These are phyloP conservation scores for Odobenus rosmarus DNA, from an alignment of 2,113 vertebrate species.

Conservation along the genomic window DNA sequence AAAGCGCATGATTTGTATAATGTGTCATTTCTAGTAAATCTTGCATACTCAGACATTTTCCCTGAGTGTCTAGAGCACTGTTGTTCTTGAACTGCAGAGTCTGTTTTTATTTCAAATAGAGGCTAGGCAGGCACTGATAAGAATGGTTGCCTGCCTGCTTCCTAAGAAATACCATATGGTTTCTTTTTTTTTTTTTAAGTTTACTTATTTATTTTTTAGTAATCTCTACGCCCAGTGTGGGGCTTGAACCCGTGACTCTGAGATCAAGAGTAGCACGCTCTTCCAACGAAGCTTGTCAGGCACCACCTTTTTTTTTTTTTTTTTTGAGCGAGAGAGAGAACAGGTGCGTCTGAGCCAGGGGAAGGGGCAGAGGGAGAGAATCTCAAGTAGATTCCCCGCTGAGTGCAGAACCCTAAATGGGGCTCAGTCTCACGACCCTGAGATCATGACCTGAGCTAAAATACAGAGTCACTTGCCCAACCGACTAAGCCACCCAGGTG, in stretches of 20 bases:
- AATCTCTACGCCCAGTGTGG: neutral
- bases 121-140: neutral
- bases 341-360: neutral
- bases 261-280: neutral
- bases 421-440: neutral
- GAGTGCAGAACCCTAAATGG: neutral
- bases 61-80: neutral
- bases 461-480: neutral
- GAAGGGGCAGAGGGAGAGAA: neutral
- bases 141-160: neutral
- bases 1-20: slow-evolving; percentile 37
- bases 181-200: neutral
- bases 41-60: slow-evolving; percentile 31
- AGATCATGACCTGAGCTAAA: neutral
- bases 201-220: neutral
- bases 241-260: neutral
- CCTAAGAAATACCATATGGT: neutral
- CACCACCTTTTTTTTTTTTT: neutral
- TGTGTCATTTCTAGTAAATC: slow-evolving; percentile 54
- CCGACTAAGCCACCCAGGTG: neutral
- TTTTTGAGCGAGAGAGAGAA: neutral
- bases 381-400: neutral
- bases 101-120: neutral
- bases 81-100: neutral
- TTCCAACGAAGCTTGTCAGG: neutral